These are phyloP conservation scores for Hipparchia semele DNA, from an alignment of 2,888 invertebrate species.

Conservation along the genomic window DNA sequence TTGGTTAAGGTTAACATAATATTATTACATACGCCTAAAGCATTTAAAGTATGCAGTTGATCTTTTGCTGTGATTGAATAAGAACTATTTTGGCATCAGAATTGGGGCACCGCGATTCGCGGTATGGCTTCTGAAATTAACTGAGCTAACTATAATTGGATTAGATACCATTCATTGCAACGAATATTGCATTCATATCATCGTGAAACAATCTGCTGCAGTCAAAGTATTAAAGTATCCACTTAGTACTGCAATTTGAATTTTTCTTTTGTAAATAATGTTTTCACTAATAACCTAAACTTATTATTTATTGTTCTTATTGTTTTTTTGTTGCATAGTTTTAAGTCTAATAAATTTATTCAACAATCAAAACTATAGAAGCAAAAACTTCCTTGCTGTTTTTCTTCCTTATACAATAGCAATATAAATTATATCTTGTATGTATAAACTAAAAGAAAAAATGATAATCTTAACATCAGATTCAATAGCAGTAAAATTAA, in stretches of 20 bases:
- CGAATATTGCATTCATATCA: not conserved
- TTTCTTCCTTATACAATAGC: too few relatives aligned
- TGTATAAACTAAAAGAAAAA: too few relatives aligned
- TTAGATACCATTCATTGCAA: constrained; percentile 32
- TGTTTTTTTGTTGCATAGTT: too few relatives aligned
- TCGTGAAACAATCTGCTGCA: not conserved
- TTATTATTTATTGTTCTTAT: too few relatives aligned
- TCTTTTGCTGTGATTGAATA: constrained; percentile 10
- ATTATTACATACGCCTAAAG: not conserved
- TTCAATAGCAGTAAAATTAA: not conserved
- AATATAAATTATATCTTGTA: too few relatives aligned
- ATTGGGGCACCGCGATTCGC: constrained; percentile 6
- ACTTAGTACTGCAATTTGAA: too few relatives aligned
- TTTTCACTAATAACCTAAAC: too few relatives aligned
- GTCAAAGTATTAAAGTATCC: too few relatives aligned
- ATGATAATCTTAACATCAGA: not conserved
- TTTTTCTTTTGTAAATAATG: too few relatives aligned
- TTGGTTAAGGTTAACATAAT: not conserved
- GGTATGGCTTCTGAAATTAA: constrained; percentile 7
- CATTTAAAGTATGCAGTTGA: constrained; percentile 4
- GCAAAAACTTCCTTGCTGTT: too few relatives aligned
- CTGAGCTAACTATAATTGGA: constrained; percentile 9
- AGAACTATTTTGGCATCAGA: constrained; percentile 16
- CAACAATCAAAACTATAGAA: too few relatives aligned
- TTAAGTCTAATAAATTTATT: too few relatives aligned